These are phyloP conservation scores for Ranitomeya imitator DNA, from an alignment of 2,113 vertebrate species.

Conservation along the genomic window DNA sequence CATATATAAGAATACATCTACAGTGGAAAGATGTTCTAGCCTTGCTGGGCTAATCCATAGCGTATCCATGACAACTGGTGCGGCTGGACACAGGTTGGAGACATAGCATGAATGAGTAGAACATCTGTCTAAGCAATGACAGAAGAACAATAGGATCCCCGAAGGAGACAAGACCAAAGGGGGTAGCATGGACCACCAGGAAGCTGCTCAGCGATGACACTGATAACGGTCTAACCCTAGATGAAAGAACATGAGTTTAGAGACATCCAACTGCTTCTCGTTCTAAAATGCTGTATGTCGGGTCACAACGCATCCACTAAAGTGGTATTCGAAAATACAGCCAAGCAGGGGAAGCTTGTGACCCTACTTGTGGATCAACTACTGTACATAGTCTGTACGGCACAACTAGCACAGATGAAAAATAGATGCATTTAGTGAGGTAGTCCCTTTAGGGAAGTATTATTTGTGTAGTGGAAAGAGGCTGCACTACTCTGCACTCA, in stretches of 20 bases:
- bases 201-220: background rate
- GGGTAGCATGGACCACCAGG: slow-evolving; percentile 4
- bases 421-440: too few species aligned
- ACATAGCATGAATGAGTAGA: slow-evolving; percentile 43
- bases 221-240: background rate
- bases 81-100: slow-evolving; percentile 49
- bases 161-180: background rate
- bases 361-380: too few species aligned
- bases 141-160: slow-evolving; percentile 42
- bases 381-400: too few species aligned
- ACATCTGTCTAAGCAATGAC: slow-evolving; percentile 43
- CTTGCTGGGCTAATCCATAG: slow-evolving; percentile 44
- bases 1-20: slow-evolving; percentile 51
- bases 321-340: too few species aligned
- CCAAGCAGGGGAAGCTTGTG: too few species aligned
- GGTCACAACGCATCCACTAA: background rate
- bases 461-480: too few species aligned
- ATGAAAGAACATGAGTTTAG: background rate
- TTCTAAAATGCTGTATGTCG: background rate
- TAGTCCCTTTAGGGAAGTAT: too few species aligned
- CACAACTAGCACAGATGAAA: too few species aligned
- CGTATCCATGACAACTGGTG: slow-evolving; percentile 58
- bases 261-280: background rate
- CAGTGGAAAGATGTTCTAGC: slow-evolving; percentile 34
- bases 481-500: too few species aligned